phyloP scores from a whole-genome alignment of 1,140 invertebrate species.

The Hormaphis cornu region DNA sequence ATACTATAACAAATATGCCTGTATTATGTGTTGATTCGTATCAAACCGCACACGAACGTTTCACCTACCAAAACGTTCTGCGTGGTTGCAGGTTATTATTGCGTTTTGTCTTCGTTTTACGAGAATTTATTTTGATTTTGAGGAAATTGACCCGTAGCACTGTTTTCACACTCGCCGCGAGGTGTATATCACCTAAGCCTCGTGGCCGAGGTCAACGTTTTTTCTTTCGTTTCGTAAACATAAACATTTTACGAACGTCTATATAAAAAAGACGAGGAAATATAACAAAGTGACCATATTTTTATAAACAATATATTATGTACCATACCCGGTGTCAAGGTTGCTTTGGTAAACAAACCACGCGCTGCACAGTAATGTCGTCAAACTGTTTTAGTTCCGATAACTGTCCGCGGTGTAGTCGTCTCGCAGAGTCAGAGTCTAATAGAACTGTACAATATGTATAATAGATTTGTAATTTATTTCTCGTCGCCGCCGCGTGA shows the following conservation, averaged over 20 bases:
- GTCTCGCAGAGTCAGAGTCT: constrained; percentile 1
- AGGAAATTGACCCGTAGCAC: constrained; percentile 13
- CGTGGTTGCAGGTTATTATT: too few relatives aligned
- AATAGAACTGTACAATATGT: too few relatives aligned
- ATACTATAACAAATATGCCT: too few relatives aligned
- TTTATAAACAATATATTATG: constrained; percentile 14
- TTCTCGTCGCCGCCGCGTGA: neutral
- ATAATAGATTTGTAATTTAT: too few relatives aligned
- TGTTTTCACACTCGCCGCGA: too few relatives aligned
- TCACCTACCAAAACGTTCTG: too few relatives aligned
- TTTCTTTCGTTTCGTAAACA: constrained; percentile 13
- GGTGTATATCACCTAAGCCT: too few relatives aligned
- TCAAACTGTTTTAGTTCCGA: constrained; percentile 29
- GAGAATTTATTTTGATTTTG: neutral
- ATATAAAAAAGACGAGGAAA: constrained; percentile 28
- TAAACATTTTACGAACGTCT: constrained; percentile 8
- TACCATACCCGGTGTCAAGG: constrained; percentile 19
- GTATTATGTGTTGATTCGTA: too few relatives aligned
- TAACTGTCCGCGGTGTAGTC: constrained; percentile 14
- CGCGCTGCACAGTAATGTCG: neutral
- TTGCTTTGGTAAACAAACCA: constrained; percentile 27
- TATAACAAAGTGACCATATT: constrained; percentile 23
- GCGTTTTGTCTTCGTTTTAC: too few relatives aligned
- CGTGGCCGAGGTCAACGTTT: constrained; percentile 19
- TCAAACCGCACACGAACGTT: too few relatives aligned